These are phyloP conservation scores for Echinarachnius parma DNA, from an alignment of 53 echinoderm and acorn worm species.

Conservation along the genomic window DNA sequence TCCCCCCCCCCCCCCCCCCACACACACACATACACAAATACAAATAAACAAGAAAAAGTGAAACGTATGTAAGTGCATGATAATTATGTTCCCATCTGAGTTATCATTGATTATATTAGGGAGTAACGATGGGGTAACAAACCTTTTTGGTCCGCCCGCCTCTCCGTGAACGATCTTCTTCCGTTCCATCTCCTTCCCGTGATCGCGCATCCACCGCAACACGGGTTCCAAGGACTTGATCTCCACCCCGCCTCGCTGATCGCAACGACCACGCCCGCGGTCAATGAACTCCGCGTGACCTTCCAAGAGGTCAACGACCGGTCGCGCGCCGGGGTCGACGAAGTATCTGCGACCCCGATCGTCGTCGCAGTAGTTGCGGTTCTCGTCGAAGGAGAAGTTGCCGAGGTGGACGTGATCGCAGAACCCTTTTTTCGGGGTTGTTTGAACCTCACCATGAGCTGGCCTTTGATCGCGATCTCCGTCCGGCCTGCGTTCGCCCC, in stretches of 20 bases:
- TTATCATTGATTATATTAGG: too few relatives aligned
- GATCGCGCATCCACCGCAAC: conserved; percentile 29
- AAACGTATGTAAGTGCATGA: too few relatives aligned
- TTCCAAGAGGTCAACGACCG: conserved; percentile 4
- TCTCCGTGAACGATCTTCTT: not conserved
- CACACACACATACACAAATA: too few relatives aligned
- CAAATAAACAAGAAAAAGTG: too few relatives aligned
- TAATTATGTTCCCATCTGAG: too few relatives aligned
- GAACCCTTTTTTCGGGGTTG: too few relatives aligned
- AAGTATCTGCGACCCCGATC: conserved; percentile 25
- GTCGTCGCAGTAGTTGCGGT: conserved; percentile 36
- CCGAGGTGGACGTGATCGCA: conserved; percentile 28
- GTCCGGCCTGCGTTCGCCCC: too few relatives aligned
- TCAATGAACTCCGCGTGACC: conserved; percentile 25
- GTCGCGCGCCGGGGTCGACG: conserved; percentile 16
- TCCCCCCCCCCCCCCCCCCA: too few relatives aligned
- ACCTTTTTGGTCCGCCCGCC: conserved; percentile 16
- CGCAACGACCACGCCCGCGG: not conserved
- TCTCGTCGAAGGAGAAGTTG: conserved; percentile 33
- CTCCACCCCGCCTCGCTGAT: not conserved
- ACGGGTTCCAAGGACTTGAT: conserved; percentile 6
- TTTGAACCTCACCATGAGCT: too few relatives aligned
- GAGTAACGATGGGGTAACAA: not conserved
- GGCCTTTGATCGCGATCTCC: too few relatives aligned
- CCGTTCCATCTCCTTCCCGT: conserved; percentile 5